Evolutionary conservation across 2,113 vertebrate species (phyloP).

Genomic region (Lipophrys pholis): DNA sequence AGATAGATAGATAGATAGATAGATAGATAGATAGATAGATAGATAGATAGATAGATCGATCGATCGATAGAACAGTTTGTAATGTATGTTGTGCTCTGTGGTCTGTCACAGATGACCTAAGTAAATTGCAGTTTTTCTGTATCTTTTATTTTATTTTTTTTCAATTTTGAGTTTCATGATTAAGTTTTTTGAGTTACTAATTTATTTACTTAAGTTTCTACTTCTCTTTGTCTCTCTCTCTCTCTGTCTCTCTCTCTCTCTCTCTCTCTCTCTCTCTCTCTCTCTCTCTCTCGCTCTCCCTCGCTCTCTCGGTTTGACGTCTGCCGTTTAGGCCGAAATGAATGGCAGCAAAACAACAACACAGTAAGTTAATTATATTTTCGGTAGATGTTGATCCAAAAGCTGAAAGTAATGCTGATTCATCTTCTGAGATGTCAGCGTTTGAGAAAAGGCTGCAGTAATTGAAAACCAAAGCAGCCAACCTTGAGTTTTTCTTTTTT

Average conservation of each 20-base stretch:
- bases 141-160: too few relatives aligned
- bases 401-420: slow-evolving; percentile 53
- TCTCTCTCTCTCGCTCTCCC: not conserved
- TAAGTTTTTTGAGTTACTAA: too few relatives aligned
- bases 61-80: too few relatives aligned
- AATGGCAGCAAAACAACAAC: slow-evolving; percentile 57
- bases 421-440: slow-evolving; percentile 53
- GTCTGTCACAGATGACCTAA: too few relatives aligned
- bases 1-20: too few relatives aligned
- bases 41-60: too few relatives aligned
- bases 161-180: too few relatives aligned
- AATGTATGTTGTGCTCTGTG: too few relatives aligned
- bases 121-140: too few relatives aligned
- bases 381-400: slow-evolving; percentile 44
- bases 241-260: not conserved
- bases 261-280: not conserved
- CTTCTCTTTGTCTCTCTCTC: not conserved
- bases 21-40: too few relatives aligned
- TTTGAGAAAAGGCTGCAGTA: slow-evolving; percentile 53
- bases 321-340: slow-evolving; percentile 61
- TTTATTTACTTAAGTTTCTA: too few relatives aligned
- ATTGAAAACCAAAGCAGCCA: slow-evolving; percentile 63
- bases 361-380: slow-evolving; percentile 60
- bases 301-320: slow-evolving; percentile 60
- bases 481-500: slow-evolving; percentile 32